A percentile compares a stretch with the other conserved stretches of the same genome.
Evolutionary conservation across 2,113 vertebrate genomes (phyloP).

Genomic region (Nansenia antarctica): DNA sequence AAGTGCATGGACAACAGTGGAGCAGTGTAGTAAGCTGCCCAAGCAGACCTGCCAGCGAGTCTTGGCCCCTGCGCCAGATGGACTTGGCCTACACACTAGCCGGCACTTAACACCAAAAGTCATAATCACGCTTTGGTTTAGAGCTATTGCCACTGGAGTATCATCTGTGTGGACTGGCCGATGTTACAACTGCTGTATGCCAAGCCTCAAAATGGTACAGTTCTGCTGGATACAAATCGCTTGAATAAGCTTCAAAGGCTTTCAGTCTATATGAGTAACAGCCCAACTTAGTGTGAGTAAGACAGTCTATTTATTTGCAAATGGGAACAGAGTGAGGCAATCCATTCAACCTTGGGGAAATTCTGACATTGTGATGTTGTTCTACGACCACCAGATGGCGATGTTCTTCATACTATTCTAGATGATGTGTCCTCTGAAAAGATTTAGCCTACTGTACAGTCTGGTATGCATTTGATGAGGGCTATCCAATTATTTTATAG

Average conservation of each 20-base stretch:
- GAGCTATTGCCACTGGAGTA: not conserved
- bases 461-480: too few species aligned
- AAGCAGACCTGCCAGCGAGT: too few species aligned
- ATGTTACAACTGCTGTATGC: not conserved
- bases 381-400: conserved; percentile 41
- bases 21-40: too few species aligned
- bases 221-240: too few species aligned
- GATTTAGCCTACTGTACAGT: too few species aligned
- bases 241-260: too few species aligned
- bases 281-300: too few species aligned
- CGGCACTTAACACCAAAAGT: not conserved
- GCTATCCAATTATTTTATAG: conserved; percentile 8
- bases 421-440: too few species aligned
- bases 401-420: not conserved
- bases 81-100: not conserved
- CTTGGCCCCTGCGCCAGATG: not conserved
- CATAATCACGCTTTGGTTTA: conserved; percentile 4
- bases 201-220: not conserved
- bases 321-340: too few species aligned
- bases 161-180: too few species aligned
- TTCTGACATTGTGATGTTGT: conserved; percentile 7
- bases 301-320: too few species aligned
- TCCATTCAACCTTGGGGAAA: not conserved
- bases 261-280: not conserved
- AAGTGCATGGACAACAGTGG: too few species aligned